Evolutionary conservation across 2,113 vertebrate genomes (phyloP).

Genomic region (Macheiramphus alcinus): DNA sequence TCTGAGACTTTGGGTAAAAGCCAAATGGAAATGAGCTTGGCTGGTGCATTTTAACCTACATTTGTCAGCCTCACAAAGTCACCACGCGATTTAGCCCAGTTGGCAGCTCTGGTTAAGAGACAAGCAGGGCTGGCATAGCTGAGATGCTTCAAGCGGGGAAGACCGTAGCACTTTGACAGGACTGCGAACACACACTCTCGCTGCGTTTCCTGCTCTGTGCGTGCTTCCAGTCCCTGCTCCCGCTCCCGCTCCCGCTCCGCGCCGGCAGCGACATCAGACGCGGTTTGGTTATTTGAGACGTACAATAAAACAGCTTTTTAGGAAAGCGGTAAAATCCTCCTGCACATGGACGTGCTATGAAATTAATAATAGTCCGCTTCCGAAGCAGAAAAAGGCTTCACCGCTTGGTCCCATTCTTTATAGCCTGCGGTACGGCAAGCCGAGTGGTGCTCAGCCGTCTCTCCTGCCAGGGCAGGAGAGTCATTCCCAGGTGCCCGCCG

Average conservation of each 20-base stretch:
- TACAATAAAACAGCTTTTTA: not conserved
- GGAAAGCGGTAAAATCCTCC: not conserved
- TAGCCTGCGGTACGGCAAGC: not conserved
- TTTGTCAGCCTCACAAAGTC: slow-evolving; percentile 47
- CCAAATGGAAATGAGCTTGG: slow-evolving; percentile 65
- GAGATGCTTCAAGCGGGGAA: not conserved
- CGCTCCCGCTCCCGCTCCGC: accelerated
- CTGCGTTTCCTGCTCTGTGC: accelerated
- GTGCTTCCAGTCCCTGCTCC: not conserved
- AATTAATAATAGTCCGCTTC: not conserved
- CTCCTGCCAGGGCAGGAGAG: accelerated
- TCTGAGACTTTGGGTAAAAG: slow-evolving; percentile 42
- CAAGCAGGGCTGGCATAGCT: slow-evolving; percentile 24
- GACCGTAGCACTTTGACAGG: not conserved
- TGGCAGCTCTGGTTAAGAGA: slow-evolving; percentile 34
- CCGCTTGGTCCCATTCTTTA: accelerated
- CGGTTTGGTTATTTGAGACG: not conserved
- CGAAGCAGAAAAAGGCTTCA: not conserved
- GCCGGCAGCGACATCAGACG: not conserved
- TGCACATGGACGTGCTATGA: not conserved
- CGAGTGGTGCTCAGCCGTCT: not conserved
- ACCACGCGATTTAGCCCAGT: slow-evolving; percentile 30
- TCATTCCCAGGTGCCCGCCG: accelerated
- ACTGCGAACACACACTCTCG: not conserved
- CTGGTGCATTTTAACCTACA: slow-evolving; percentile 50